Evolutionary conservation across 2,888 invertebrate species (phyloP).

Genomic region (Polyommatus iphigenia): DNA sequence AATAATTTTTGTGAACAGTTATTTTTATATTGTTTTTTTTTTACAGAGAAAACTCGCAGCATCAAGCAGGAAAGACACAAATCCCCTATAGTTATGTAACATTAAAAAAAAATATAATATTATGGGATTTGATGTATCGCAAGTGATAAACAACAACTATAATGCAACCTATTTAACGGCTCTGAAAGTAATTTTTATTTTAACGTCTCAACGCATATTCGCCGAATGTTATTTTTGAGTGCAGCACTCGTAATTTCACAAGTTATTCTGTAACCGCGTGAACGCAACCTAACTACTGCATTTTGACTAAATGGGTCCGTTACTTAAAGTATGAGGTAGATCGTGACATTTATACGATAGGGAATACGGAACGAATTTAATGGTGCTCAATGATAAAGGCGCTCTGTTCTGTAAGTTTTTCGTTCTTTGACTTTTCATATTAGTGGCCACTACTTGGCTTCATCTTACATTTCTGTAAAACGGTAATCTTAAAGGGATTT

Average conservation of each 20-base stretch:
- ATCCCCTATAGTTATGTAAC: no score
- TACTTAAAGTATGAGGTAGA: slow-evolving; percentile 5
- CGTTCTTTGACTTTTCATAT: neutral
- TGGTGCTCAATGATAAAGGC: neutral
- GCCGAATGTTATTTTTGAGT: neutral
- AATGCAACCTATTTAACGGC: no score
- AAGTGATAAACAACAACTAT: no score
- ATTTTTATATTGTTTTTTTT: neutral
- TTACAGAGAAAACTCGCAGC: no score
- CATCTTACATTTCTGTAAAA: neutral
- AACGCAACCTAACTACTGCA: slow-evolving; percentile 47
- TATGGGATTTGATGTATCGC: no score
- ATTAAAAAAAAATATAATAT: no score
- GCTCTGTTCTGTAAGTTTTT: neutral
- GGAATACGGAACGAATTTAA: slow-evolving; percentile 19
- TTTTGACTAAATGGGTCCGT: slow-evolving; percentile 41
- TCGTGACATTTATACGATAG: slow-evolving; percentile 23
- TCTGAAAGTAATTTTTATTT: neutral
- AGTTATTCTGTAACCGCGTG: neutral
- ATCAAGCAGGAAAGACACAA: no score
- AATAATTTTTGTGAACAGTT: neutral
- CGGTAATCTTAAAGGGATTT: neutral
- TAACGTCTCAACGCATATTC: neutral
- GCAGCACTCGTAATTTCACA: neutral
- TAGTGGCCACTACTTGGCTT: neutral